Conservation (phyloP, 2,797 vertebrate species). For the Manis javanica region DNA sequence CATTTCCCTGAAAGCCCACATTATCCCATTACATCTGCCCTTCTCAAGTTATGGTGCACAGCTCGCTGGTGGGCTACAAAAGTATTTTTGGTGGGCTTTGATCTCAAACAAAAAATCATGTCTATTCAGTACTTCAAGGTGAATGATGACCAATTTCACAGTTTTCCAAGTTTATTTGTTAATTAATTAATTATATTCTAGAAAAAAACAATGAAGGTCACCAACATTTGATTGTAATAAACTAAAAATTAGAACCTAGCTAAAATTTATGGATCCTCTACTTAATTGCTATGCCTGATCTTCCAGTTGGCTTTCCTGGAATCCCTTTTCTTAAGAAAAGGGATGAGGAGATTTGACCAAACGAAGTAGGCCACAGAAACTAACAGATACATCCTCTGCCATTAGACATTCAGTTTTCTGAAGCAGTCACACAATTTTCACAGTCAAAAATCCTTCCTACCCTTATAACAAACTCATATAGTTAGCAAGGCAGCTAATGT, state of each 20-base stretch:
- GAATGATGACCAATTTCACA: neutral
- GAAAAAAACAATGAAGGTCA: neutral
- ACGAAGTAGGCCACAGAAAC: neutral
- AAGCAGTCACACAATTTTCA: neutral
- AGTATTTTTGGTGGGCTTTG: neutral
- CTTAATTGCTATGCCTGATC: neutral
- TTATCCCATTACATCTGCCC: neutral
- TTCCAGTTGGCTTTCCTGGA: neutral
- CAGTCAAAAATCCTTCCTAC: slow-evolving; percentile 3
- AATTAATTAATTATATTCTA: neutral
- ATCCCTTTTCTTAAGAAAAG: neutral
- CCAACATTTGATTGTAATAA: neutral
- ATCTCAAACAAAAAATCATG: neutral
- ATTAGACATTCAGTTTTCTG: neutral
- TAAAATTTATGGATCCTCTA: neutral
- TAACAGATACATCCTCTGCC: neutral
- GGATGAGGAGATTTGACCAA: neutral
- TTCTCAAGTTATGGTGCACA: neutral
- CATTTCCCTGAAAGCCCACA: neutral
- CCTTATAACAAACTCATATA: neutral
- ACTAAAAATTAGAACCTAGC: neutral
- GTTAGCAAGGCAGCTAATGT: neutral
- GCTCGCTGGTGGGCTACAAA: neutral
- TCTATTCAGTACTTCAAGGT: neutral
- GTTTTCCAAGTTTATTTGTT: neutral